Base-by-base conservation (phyloP, 2,888 invertebrate genomes). In the Leptopterna dolabrata region DNA sequence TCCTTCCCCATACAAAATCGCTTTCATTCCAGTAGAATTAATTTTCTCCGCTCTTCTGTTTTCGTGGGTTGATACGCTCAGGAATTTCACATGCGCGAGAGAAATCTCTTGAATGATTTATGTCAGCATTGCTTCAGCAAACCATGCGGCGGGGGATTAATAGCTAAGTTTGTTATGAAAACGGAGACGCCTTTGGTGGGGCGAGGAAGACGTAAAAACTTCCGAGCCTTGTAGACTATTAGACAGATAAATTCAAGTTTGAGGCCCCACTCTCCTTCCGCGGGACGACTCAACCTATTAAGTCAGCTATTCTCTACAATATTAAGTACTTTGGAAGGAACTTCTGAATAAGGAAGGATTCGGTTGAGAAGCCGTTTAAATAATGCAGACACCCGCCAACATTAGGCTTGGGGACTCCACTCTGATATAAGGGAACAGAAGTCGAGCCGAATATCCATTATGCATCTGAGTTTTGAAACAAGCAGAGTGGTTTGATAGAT, bases 241-340 rank as follows among this genome's bases (percentile, higher is more conserved):
- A 81, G 81, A 81, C 81, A 78, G 78, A 78, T 78, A 81, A 81
- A 81, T 29, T 81, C 51, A 55, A 81, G 81, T 81, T 81, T 36
- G 81, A 78, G 55, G 30, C 41, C 63, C 41, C n/a, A 4, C 41
- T 30, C 76, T 16, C 16, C 27, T 29, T 81, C 43, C 24, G 43
- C n/a, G 45, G 47, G 19, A 30, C 41, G 43, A 30, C 55, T 78
- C 51, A 55, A 81, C 81, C 81, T 81, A 81, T 81, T 81, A 55
- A 81, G 81, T 81, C 81, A 81, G 81, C 55, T 55, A 55, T 81
- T 81, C 55, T 29, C 81, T 81, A 30, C 81, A 81, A 81, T 81
- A 81, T 81, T 81, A 36, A 81, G 55, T 51, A 55, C 51, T 81
- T 78, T 81, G 27, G 36, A 43, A 29, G 55, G 55, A 81, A 81